Evolutionary conservation across 2,797 vertebrate genomes (phyloP), one percentile per base, ranked within the genome.

Genomic region (Cossypha dichroa): DNA sequence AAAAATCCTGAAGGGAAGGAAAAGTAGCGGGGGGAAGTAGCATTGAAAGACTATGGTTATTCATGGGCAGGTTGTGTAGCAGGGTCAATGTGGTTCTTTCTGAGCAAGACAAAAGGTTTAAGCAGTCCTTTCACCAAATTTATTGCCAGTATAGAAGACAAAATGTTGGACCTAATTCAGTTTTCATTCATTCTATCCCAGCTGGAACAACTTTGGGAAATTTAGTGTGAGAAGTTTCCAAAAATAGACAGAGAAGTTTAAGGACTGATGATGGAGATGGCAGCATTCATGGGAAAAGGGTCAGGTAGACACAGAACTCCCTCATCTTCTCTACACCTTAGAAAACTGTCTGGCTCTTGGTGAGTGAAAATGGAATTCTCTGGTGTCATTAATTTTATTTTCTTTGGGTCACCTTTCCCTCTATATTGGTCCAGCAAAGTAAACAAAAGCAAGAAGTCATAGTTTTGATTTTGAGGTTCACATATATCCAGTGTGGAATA

Each of bases 191-290:
- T 78, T 48, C 69, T 62, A 48, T 55, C 62, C 43, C 49, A 45
- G 22, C 3, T 95, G 87, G 91, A 94, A 91, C 36, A 85, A 36
- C 64, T 77, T 74, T 2, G 10, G 46, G 51, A 85, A 93, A 90
- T 95, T 78, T 86, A 94, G 82, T 76, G 93, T 88, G 82, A 96
- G 91, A 93, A 95, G 36, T 73, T 80, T 88, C 66, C 70, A 80
- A 84, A 94, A 91, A 89, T 78, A 94, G 82, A 66, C 83, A 56
- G 40, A 86, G 52, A 80, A 85, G 34, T 81, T 55, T 66, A 68
- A 93, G 46, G 68, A 72, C 31, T 95, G 87, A 91, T 90, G 89
- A 68, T 46, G 45, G 68, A 91, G 72, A 85, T 51, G 54, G 85
- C 87, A 69, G 33, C 36, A 38, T 68, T 58, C 84, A 85, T 78